Conservation (phyloP, 2,888 invertebrate genomes). For the Heteromurus nitidus region DNA sequence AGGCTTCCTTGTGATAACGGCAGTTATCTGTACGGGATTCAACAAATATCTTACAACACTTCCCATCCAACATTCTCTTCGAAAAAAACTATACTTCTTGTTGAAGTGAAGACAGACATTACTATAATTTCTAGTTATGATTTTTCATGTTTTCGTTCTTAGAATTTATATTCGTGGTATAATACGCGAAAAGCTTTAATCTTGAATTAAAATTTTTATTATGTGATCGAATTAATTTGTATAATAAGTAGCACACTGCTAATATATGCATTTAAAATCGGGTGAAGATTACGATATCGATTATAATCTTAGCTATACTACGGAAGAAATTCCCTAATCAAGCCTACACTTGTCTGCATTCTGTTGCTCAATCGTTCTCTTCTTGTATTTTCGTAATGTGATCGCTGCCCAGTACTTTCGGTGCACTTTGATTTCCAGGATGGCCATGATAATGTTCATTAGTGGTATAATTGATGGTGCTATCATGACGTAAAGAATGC, state of each 20-base stretch:
- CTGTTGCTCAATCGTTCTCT: neutral
- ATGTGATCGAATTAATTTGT: neutral
- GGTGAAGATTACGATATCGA: neutral
- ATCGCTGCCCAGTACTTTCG: slow-evolving; percentile 4
- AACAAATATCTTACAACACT: slow-evolving; percentile 48
- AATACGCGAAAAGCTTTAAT: neutral
- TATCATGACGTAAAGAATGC: slow-evolving; percentile 20
- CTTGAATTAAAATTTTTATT: neutral
- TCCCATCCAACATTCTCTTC: slow-evolving; percentile 27
- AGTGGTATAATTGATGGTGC: neutral
- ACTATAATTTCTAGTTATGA: neutral
- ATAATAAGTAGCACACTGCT: neutral
- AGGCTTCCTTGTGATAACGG: slow-evolving; percentile 44
- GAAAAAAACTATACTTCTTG: slow-evolving; percentile 30
- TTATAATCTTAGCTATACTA: neutral
- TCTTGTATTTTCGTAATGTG: neutral
- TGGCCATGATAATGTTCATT: neutral
- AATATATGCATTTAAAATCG: neutral
- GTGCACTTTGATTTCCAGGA: slow-evolving; percentile 14
- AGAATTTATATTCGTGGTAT: neutral
- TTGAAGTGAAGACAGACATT: slow-evolving; percentile 17
- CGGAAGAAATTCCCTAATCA: neutral
- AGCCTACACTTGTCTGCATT: neutral
- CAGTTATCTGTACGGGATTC: slow-evolving; percentile 45
- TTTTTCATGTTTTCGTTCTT: neutral